Evolutionary conservation across 2,797 vertebrate genomes (phyloP), one percentile per base, ranked within the genome.

Genomic region (Cryptoprocta ferox): DNA sequence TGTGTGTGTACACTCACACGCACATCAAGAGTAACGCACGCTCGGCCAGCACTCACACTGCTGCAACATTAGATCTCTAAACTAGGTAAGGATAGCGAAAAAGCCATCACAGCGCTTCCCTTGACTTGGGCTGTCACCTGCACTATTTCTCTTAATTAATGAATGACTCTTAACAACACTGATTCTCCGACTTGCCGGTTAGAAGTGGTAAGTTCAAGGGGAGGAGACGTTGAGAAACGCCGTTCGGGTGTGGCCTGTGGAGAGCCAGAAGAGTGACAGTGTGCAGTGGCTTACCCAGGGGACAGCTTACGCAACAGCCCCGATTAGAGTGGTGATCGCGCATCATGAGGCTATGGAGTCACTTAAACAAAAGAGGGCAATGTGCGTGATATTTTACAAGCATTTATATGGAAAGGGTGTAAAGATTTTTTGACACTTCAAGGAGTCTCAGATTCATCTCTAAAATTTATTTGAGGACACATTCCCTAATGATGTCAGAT

Each of bases 21-120:
- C 42, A 45, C 6, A 0, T 63, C 1, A 3, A 21, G 59, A n/a
- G 37, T 28, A 6, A 5, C 28, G 2, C 3, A 0, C 0, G 2
- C 32, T 16, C n/a, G 1, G 50, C 30, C 28, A 39, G 19, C 6
- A 11, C n/a, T 26, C 7, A 16, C 9, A 68, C 26, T 35, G 8
- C 42, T 5, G 65, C n/a, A 24, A 6, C 1, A 0, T 45, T 32
- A n/a, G 26, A 35, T 53, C 26, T 61, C 66, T 42, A 1, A 21
- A 2, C 42, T 66, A 35, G 65, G 71, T 39, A 11, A 83, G 30
- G 61, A 19, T 37, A 48, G 42, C 5, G 2, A 30, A 35, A 39
- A 39, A 4, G 26, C 6, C 30, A 28, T 21, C 3, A 4, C 1
- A 0, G 32, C 42, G 30, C 19, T 53, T 32, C 37, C 26, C 11